These are phyloP conservation scores for Acinonyx jubatus DNA, from an alignment of 2,113 vertebrate genomes.

Conservation along the genomic window DNA sequence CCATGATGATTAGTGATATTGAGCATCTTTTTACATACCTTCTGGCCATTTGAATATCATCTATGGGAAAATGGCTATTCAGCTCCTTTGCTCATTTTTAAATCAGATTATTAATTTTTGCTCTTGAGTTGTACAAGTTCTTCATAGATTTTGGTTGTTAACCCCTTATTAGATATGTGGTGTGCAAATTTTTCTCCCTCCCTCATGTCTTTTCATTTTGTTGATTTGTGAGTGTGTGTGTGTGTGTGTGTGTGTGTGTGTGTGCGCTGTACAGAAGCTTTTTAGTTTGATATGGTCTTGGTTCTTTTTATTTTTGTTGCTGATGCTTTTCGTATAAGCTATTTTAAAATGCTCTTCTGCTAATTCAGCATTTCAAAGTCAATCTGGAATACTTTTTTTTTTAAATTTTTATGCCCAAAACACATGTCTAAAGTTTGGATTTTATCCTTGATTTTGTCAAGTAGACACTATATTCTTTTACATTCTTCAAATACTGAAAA, in stretches of 20 bases:
- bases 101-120: not conserved
- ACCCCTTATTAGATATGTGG: not conserved
- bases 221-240: not conserved
- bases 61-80: not conserved
- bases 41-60: not conserved
- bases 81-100: not conserved
- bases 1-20: not conserved
- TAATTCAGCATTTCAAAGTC: not conserved
- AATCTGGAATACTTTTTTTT: not conserved
- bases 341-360: not conserved
- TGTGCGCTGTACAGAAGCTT: not conserved
- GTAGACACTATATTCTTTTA: not conserved
- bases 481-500: not conserved
- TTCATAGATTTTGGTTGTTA: not conserved
- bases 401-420: not conserved
- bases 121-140: not conserved
- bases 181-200: not conserved
- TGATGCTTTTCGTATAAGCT: not conserved
- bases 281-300: not conserved
- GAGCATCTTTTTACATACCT: not conserved
- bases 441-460: not conserved
- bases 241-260: too few relatives aligned
- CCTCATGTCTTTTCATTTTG: not conserved
- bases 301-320: not conserved
- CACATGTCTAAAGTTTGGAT: not conserved